phyloP scores from a whole-genome alignment of 2,888 invertebrate species.

The Xestia xanthographa region DNA sequence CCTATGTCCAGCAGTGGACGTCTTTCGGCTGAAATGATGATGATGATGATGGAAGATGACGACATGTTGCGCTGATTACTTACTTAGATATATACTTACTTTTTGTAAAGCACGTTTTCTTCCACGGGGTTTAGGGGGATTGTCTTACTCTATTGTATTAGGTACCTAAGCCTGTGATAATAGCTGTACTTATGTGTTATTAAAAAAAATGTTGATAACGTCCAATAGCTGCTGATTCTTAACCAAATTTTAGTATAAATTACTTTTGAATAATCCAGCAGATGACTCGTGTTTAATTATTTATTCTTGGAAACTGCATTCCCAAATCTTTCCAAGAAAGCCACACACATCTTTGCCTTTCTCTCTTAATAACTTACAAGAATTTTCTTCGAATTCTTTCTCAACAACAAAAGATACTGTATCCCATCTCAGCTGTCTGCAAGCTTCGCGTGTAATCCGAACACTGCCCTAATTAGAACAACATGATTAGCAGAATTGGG shows the following conservation, averaged over 20 bases:
- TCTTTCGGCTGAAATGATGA: too few species aligned
- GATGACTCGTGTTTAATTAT: neutral
- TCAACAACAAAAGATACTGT: constrained; percentile 15
- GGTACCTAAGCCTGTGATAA: too few species aligned
- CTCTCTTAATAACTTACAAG: neutral
- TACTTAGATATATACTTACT: too few species aligned
- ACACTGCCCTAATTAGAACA: constrained; percentile 59
- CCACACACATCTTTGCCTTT: neutral
- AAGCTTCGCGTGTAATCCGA: constrained; percentile 43
- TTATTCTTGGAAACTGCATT: neutral
- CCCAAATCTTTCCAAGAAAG: neutral
- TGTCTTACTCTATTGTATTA: too few species aligned
- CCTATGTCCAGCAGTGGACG: too few species aligned
- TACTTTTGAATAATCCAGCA: too few species aligned
- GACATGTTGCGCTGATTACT: too few species aligned
- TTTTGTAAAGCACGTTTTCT: too few species aligned
- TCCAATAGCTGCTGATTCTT: neutral
- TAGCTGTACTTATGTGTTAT: too few species aligned
- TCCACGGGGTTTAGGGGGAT: neutral
- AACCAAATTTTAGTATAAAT: neutral
- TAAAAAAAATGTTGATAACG: neutral
- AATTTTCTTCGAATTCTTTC: constrained; percentile 19
- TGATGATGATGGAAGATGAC: too few species aligned
- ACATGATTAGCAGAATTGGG: constrained; percentile 65
- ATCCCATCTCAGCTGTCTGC: constrained; percentile 45